Base-by-base conservation (phyloP, 1,140 invertebrate species). In the Drosophila ananassae region DNA sequence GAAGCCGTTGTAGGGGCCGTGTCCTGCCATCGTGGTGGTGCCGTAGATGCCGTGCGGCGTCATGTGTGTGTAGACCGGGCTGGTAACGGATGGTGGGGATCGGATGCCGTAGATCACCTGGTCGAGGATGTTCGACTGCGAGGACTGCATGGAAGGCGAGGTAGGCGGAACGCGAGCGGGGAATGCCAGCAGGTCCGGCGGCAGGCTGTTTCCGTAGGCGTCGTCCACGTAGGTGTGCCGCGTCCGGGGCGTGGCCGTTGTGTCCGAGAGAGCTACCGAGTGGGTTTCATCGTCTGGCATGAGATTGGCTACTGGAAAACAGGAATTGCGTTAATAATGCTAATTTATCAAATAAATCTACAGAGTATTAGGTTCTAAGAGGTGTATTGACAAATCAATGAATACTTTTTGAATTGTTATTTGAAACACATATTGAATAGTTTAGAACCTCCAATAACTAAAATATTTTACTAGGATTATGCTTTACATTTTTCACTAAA, bases 111-210 rank as follows among this genome's bases (percentile, higher is more conserved):
- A 92, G 34, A 91, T 78, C 8, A 90, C 67, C 71, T 91, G 87
- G 44, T 96, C 96, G 7, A 95, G 95, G 5, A 95, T 94, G n/a
- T 96, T 96, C 1, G 95, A 96, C 10, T 95, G 95, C 37, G 95
- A 95, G 78, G 95, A 95, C 4, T 94, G 94, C 67, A 95, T 94
- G 12, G 95, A 95, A 7, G 95, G 95, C 53, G 95, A 94, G 76
- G 95, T 95, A 50, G 90, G 90, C 2, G 83, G 87, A 32, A 92
- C 92, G 69, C 95, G 91, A 44, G 94, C 92, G 58, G 96, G 96
- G 76, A 97, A 96, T 0, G 97, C 95, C 41, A 98, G 92, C 28
- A 98, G 92, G 77, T 97, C 97, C 0, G 97, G 97, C 24, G 96
- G 97, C 50, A 92, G 21, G 30, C 81, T 87, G 8, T 85, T 89